Base-by-base conservation (phyloP, 1,140 invertebrate species). In the Solen grandis region DNA sequence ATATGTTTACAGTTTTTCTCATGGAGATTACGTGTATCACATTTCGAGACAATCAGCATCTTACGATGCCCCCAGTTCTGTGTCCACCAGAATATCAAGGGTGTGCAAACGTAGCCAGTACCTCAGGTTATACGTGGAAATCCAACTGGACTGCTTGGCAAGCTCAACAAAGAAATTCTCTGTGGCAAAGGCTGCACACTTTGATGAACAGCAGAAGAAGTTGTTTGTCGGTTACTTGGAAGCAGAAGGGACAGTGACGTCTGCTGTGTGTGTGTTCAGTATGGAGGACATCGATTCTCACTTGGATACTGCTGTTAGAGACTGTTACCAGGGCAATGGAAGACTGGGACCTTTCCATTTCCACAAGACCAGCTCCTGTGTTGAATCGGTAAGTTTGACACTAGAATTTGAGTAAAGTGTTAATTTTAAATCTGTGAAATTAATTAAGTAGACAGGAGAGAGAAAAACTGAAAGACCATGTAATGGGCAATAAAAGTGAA, bases 81-180 rank as follows among this genome's bases (percentile, higher is more conserved):
- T 98, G 96, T 96, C 98, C 81, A 98, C 97, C 27, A 98, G 98
- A 91, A 93, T 99, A 82, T 97, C 99, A 4, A 94, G 98, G 31
- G 96, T 99, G n/a, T 99, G 98, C 91, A 96, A 98, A 86, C 96
- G 98, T 88, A 98, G 99, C 91, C 95, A 96, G 81, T 97, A 98
- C 92, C 99, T 98, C 92, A 97, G 98, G 91, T 99, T 98, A 0
- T 99, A 99, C 91, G 98, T 97, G 19, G 98, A 99, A 93, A 97
- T 99, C 81, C 98, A 98, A 1, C 95, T 99, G 87, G 96, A 98
- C 78, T 99, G 99, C 92, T 96, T 95, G 35, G 94, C 94, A 86
- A 94, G 94, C 55, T 95, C 95, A 41, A 95, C 95, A 29, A 88
- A 65, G 95, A 95, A 59, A 90, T 99, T 97, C 88, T 98, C 98